Evolutionary conservation across 2,888 invertebrate genomes (phyloP).

Genomic region (Cyclophora punctaria): DNA sequence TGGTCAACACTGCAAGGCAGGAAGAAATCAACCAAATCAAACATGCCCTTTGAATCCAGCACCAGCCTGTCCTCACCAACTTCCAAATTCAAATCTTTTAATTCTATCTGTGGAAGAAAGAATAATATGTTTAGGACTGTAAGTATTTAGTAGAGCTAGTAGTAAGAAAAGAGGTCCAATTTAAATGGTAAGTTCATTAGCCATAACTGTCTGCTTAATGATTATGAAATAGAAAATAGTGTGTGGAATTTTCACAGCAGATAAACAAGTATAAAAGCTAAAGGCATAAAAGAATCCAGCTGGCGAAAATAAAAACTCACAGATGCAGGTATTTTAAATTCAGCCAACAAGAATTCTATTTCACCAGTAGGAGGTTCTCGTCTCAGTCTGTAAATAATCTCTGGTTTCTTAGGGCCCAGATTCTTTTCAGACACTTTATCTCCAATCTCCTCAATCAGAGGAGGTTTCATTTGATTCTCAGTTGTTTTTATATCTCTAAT

Average conservation of each 20-base stretch:
- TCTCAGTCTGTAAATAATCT: conserved; percentile 76
- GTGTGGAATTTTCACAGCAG: too few species aligned
- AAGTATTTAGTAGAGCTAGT: too few species aligned
- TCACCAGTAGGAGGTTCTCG: conserved; percentile 73
- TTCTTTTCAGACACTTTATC: conserved; percentile 26
- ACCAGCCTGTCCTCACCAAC: conserved; percentile 85
- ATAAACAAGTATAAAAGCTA: too few species aligned
- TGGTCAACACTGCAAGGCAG: conserved; percentile 79
- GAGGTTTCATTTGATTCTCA: conserved; percentile 36
- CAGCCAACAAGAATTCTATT: conserved; percentile 72
- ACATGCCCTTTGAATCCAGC: conserved; percentile 76
- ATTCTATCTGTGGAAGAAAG: conserved; percentile 60
- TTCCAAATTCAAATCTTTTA: conserved; percentile 78
- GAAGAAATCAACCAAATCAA: conserved; percentile 80
- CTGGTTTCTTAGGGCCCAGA: conserved; percentile 34
- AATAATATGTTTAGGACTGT: too few species aligned
- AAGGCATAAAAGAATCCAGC: too few species aligned
- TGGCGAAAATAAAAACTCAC: conserved; percentile 45
- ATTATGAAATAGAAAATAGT: too few species aligned
- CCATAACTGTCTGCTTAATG: too few species aligned
- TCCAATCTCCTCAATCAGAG: conserved; percentile 78
- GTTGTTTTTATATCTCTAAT: conserved; percentile 77
- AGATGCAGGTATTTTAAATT: conserved; percentile 76
- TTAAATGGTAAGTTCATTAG: too few species aligned
- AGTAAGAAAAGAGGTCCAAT: too few species aligned